Evolutionary conservation across 2,113 vertebrate species (phyloP), one percentile per base, ranked within the genome.

Genomic region (Penelope pileata): DNA sequence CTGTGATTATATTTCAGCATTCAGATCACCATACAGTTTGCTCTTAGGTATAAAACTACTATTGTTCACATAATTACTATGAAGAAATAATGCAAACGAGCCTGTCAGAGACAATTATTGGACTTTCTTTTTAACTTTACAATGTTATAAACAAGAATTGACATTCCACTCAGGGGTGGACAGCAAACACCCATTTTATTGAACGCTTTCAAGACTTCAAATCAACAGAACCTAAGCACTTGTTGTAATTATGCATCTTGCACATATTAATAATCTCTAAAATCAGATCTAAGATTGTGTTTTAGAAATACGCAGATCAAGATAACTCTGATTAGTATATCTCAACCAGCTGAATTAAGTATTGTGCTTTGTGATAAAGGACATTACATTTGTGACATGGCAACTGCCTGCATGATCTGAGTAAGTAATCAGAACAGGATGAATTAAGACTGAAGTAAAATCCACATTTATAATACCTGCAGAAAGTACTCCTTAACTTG

Each of bases 81-180:
- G 59, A 93, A 80, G 48, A 95, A 97, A 95, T 79, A 92, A 97
- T 92, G 75, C 62, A 97, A 96, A 95, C 90, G 48, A 45, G 66
- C n/a, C 72, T 91, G 60, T 83, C 92, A 86, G 88, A 96, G 30
- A 88, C 53, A 96, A 88, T 75, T 89, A 94, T 32, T 43, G 53
- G 94, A 83, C 53, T 70, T 83, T 69, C 68, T 76, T 90, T 86
- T 86, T 73, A 94, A 79, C 63, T 93, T 84, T 74, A 83, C 80
- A 83, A 91, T 22, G 38, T 50, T 93, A 64, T 89, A 70, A 95
- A 94, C 90, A 91, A 93, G 94, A 96, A 93, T 58, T 86, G 88
- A 70, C 86, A 91, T 96, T 96, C 30, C 2, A 29, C 75, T 91
- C 18, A n/a, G 83, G 48, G 59, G 62, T 66, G 83, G 93, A 79